phyloP scores from a whole-genome alignment of 2,797 vertebrate species.

The Ibycter americanus region DNA sequence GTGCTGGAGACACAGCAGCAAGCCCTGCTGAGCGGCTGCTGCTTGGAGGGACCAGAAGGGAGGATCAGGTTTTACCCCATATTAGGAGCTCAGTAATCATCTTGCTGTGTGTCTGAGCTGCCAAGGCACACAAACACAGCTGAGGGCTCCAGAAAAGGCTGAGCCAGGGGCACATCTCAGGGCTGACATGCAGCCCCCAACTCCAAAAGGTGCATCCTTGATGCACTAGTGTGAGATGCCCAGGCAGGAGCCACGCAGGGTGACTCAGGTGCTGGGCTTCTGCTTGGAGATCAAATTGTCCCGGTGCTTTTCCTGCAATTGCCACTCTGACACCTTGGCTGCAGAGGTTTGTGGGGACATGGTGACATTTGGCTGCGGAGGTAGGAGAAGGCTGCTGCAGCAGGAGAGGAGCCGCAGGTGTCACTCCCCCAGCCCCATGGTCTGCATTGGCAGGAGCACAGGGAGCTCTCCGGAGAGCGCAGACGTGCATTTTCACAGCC shows the following conservation, averaged over 20 bases:
- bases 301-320: background rate
- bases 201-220: background rate
- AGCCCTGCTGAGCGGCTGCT: background rate
- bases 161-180: background rate
- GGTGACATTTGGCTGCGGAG: background rate
- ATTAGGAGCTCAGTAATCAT: accelerated
- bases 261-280: background rate
- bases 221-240: background rate
- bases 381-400: background rate
- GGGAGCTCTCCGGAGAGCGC: background rate
- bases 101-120: background rate
- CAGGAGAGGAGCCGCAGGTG: background rate
- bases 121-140: too few relatives aligned
- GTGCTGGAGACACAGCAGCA: accelerated
- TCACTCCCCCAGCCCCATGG: too few relatives aligned
- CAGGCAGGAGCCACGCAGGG: background rate
- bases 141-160: background rate
- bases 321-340: too few relatives aligned
- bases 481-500: background rate
- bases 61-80: background rate
- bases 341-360: background rate
- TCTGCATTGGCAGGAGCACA: background rate
- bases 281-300: background rate
- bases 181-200: background rate
- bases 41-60: too few relatives aligned